Percentiles rank a stretch among this genome's conserved stretches.
phyloP scores from a whole-genome alignment of 2,113 vertebrate genomes.

The Suncus etruscus region DNA sequence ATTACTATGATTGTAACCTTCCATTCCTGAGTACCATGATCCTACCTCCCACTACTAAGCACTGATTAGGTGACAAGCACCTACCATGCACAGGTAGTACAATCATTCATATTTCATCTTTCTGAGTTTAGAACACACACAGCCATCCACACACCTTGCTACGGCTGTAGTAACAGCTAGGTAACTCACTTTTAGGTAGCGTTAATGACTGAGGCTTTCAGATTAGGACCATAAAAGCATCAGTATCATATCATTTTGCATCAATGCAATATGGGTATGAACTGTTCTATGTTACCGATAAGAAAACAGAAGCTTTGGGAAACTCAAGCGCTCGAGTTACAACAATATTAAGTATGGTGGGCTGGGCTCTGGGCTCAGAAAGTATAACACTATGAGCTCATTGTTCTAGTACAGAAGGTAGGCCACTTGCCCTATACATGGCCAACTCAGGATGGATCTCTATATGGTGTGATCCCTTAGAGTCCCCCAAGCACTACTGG shows the following conservation, averaged over 20 bases:
- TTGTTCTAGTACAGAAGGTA: too few species aligned
- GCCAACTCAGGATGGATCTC: too few species aligned
- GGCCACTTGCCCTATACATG: too few species aligned
- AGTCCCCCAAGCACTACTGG: too few species aligned
- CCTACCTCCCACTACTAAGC: neutral
- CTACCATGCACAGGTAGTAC: neutral
- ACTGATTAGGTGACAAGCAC: neutral
- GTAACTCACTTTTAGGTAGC: neutral
- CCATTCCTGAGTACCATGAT: too few species aligned
- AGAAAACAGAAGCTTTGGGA: neutral
- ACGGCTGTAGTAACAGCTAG: accelerated
- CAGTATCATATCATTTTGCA: neutral
- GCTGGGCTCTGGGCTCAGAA: neutral
- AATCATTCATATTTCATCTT: too few species aligned
- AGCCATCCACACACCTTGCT: accelerated
- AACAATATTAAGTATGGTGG: neutral
- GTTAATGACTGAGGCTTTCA: neutral
- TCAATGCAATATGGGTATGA: accelerated
- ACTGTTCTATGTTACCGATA: neutral
- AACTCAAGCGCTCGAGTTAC: neutral
- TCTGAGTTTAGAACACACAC: neutral
- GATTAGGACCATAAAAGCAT: neutral
- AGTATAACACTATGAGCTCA: too few species aligned
- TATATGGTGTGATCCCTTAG: too few species aligned
- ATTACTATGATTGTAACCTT: too few species aligned